Conservation (phyloP, 2,113 vertebrate species). For the Caloenas nicobarica region DNA sequence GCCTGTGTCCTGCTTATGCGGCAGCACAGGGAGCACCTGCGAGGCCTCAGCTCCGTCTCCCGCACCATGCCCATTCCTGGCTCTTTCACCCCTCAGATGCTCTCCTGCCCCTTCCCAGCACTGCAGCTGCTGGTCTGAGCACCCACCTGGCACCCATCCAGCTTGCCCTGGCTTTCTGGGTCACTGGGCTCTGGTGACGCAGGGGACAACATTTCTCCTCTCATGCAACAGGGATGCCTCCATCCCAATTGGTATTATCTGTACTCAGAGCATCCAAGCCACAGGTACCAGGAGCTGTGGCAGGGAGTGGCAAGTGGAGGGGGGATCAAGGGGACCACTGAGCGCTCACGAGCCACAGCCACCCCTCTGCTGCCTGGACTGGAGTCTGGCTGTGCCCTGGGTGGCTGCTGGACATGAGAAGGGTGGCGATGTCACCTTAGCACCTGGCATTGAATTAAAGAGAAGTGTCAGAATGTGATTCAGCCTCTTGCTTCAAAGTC, state of each 20-base stretch:
- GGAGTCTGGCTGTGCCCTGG: rapidly evolving
- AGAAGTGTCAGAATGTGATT: not conserved
- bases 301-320: rapidly evolving
- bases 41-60: not conserved
- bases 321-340: rapidly evolving
- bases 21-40: not conserved
- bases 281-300: not conserved
- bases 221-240: rapidly evolving
- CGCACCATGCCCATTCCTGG: rapidly evolving
- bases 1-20: rapidly evolving
- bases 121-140: not conserved
- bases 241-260: not conserved
- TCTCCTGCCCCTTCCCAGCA: not conserved
- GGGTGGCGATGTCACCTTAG: not conserved
- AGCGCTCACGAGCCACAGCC: rapidly evolving
- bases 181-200: rapidly evolving
- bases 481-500: conserved; percentile 10
- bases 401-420: not conserved
- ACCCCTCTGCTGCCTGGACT: not conserved
- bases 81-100: rapidly evolving
- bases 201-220: not conserved
- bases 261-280: rapidly evolving
- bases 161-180: not conserved
- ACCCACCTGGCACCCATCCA: not conserved
- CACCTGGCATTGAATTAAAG: not conserved